Evolutionary conservation across 2,113 vertebrate species (phyloP), one percentile per base, ranked within the genome.

Genomic region (Barbus barbus): DNA sequence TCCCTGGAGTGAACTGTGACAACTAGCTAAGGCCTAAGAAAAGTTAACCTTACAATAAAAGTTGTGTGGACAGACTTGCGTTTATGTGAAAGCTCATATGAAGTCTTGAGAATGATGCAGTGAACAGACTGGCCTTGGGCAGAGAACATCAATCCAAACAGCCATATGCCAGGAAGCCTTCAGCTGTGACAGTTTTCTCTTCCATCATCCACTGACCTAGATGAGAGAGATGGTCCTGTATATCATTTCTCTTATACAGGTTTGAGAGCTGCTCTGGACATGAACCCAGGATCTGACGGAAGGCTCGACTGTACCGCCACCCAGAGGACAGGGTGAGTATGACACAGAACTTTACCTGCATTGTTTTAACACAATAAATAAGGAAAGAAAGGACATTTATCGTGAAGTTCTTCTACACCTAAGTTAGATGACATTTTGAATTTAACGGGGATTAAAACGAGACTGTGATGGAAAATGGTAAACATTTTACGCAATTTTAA

Each of bases 271-370:
- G 48, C 5, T 28, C 28, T 53, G 74, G 5, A 38, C 58, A 63
- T 36, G 31, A 56, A 56, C 11, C 46, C 14, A 5, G n/a, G n/a
- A n/a, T 60, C 48, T 67, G 53, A 53, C 48, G 33, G 24, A 84
- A 67, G 28, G 9, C 11, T 84, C 48, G 20, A 16, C 28, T 79
- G 51, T 60, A 78, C 22, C 74, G 67, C 63, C 87, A 82, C 58
- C 87, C 38, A 69, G 82, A 71, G 85, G 82, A 44, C 26, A 78
- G n/a, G 3, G 5, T 5, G 14, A 81, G 82, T 58, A 78, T 1
- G n/a, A 31, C 44, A 48, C 51, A 53, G 51, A 7, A 20, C 51
- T 20, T 51, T 18, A 18, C 48, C 48, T 18, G 14, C 16, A 14
- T 0, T 18, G 14, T 48, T 48, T 48, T 51, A 51, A 51, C 48